phyloP scores from a whole-genome alignment of 2,113 vertebrate species.

The Melospiza melodia region DNA sequence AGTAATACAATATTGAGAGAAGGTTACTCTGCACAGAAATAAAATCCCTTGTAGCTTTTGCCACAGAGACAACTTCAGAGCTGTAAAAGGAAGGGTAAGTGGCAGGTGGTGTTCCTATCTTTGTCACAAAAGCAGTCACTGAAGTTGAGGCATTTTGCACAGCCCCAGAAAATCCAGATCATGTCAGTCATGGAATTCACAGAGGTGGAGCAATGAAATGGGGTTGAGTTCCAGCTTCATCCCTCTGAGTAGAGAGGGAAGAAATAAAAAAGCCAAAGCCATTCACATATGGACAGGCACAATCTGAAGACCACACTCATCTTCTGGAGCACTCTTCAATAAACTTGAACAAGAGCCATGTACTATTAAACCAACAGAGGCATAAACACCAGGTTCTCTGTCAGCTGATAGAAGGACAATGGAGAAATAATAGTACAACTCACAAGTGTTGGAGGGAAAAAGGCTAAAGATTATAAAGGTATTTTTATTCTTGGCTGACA shows the following conservation, averaged over 20 bases:
- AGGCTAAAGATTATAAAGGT: constrained; percentile 51
- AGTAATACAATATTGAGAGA: not conserved
- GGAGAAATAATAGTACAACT: constrained; percentile 46
- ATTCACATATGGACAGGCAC: not conserved
- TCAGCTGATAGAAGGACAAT: constrained; percentile 41
- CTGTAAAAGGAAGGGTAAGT: not conserved
- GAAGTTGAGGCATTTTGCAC: not conserved
- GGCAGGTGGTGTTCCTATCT: not conserved
- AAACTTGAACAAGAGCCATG: constrained; percentile 31
- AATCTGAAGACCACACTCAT: not conserved
- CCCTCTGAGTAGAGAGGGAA: not conserved
- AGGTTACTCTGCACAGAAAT: not conserved
- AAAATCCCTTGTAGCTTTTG: not conserved
- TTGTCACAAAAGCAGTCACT: not conserved
- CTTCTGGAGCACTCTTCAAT: constrained; percentile 1
- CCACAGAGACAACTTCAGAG: not conserved
- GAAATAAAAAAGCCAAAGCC: not conserved
- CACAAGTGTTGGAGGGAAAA: constrained; percentile 19
- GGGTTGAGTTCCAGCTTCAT: not conserved
- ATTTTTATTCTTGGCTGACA: constrained; percentile 65
- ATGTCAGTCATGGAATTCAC: not conserved
- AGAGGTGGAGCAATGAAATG: not conserved
- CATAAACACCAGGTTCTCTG: constrained; percentile 14
- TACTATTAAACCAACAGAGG: constrained; percentile 24
- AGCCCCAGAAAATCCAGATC: not conserved